These are phyloP conservation scores for Drosophila mayaguana DNA, from an alignment of 2,888 invertebrate species.

Conservation along the genomic window DNA sequence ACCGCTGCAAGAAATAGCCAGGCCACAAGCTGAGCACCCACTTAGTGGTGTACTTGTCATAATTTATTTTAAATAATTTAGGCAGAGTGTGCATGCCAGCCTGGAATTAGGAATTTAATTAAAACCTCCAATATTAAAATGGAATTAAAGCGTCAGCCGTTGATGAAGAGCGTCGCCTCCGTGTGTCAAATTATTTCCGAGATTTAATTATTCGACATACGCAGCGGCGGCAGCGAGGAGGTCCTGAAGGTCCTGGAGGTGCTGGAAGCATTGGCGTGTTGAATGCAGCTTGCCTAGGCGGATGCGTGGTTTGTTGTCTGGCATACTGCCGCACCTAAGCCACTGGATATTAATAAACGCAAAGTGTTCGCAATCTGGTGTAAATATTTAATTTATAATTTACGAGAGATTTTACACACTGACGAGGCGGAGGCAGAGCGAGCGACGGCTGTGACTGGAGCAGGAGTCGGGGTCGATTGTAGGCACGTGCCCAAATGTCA, in stretches of 20 bases:
- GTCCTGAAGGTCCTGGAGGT: not conserved
- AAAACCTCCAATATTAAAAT: constrained; percentile 74
- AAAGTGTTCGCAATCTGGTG: constrained; percentile 76
- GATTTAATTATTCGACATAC: constrained; percentile 69
- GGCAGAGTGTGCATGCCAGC: constrained; percentile 51
- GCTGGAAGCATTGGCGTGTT: not conserved
- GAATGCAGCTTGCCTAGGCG: constrained; percentile 42
- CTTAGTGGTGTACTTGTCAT: constrained; percentile 50
- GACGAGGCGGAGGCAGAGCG: constrained; percentile 25
- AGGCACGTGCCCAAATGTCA: constrained; percentile 80
- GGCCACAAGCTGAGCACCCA: constrained; percentile 46
- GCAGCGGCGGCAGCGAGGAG: constrained; percentile 4
- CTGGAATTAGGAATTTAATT: constrained; percentile 69
- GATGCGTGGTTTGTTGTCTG: constrained; percentile 38
- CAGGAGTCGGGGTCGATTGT: constrained; percentile 47
- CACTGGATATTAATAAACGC: constrained; percentile 76
- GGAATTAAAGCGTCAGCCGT: constrained; percentile 62
- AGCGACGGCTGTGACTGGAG: constrained; percentile 11
- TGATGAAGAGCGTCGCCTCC: constrained; percentile 54
- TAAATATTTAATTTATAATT: constrained; percentile 81
- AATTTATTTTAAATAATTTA: constrained; percentile 66
- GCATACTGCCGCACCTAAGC: constrained; percentile 60
- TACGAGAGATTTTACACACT: constrained; percentile 67
- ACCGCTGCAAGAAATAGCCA: constrained; percentile 54
- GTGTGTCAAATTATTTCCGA: constrained; percentile 71